Conservation (phyloP, 2,888 invertebrate species). For the Steromphala cineraria region DNA sequence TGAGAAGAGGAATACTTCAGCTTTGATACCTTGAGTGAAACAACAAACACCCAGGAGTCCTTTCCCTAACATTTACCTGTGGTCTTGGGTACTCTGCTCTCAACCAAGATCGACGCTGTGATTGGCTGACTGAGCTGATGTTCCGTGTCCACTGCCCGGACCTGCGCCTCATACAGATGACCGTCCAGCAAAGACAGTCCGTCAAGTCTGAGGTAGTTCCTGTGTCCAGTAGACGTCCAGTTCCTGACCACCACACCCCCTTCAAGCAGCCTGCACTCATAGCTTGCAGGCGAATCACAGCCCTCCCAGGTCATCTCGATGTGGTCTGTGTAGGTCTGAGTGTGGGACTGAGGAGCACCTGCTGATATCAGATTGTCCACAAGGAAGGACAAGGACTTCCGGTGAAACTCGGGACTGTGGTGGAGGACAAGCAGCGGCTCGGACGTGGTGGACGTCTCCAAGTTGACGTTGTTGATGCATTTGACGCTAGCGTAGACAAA, state of each 20-base stretch:
- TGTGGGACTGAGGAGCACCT: neutral
- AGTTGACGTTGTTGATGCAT: constrained; percentile 1
- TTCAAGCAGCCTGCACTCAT: neutral
- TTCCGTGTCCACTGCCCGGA: neutral
- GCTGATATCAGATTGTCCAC: neutral
- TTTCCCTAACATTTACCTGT: neutral
- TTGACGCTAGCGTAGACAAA: neutral
- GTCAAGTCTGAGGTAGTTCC: neutral
- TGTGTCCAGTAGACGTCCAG: neutral
- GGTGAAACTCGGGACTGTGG: neutral
- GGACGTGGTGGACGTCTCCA: neutral
- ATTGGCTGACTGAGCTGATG: neutral
- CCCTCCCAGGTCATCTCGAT: neutral
- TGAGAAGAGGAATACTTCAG: no score
- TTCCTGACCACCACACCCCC: neutral
- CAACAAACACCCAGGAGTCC: no score
- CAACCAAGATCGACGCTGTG: neutral
- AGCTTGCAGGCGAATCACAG: neutral
- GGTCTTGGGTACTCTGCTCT: neutral
- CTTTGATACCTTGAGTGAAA: no score
- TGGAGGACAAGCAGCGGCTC: neutral
- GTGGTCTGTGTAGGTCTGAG: neutral
- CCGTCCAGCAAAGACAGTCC: neutral
- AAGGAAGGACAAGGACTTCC: neutral
- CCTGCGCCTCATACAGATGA: neutral